phyloP scores from a whole-genome alignment of 2,888 invertebrate genomes.

The Synergus umbraculus region DNA sequence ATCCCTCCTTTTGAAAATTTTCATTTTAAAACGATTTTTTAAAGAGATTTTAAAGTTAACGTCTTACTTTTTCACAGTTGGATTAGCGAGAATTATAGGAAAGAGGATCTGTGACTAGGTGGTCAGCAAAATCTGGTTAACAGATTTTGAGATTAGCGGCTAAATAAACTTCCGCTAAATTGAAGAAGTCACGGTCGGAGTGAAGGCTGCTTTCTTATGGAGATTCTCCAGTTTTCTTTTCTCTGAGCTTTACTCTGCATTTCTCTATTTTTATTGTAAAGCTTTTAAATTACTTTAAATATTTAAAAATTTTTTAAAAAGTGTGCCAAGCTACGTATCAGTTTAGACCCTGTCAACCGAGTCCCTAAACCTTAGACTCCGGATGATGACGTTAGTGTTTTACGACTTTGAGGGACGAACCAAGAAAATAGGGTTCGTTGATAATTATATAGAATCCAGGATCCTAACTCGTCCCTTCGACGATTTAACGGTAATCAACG shows the following conservation, averaged over 20 bases:
- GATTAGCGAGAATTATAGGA: neutral
- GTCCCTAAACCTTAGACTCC: neutral
- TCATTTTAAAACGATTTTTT: neutral
- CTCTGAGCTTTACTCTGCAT: neutral
- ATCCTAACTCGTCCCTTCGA: neutral
- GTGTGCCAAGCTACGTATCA: neutral
- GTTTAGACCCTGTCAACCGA: neutral
- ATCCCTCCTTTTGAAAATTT: neutral
- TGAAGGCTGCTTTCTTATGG: neutral
- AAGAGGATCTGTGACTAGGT: neutral
- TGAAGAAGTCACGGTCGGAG: neutral
- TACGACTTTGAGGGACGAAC: slow-evolving; percentile 24
- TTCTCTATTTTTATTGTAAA: neutral
- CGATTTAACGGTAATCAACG: slow-evolving; percentile 32
- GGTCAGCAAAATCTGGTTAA: slow-evolving; percentile 12
- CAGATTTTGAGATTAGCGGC: slow-evolving; percentile 12
- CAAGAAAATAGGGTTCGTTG: slow-evolving; percentile 23
- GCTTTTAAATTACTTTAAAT: neutral
- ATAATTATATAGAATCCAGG: slow-evolving; percentile 32
- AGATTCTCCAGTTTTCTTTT: neutral
- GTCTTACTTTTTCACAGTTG: neutral
- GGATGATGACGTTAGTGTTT: slow-evolving; percentile 30
- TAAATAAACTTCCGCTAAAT: slow-evolving; percentile 17
- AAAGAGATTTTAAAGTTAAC: neutral
- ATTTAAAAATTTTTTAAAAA: too few species aligned